phyloP scores from a whole-genome alignment of 1,140 invertebrate genomes.

The Anoplolepis gracilipes region DNA sequence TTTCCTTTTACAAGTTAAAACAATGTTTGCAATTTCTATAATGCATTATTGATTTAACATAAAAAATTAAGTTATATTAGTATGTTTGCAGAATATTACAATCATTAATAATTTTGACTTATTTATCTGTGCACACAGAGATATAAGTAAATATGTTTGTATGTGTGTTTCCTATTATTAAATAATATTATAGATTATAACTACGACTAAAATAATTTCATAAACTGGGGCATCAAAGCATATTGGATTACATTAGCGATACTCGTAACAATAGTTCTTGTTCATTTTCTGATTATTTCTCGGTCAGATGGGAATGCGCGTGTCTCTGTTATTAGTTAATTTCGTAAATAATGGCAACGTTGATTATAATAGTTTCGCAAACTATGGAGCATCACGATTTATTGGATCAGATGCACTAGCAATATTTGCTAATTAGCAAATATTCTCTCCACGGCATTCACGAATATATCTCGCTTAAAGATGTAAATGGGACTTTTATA shows the following conservation, averaged over 20 bases:
- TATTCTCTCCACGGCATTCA: too few species aligned
- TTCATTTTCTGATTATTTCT: conserved; percentile 21
- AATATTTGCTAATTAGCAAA: neutral
- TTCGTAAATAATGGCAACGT: neutral
- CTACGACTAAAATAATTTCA: neutral
- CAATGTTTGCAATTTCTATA: neutral
- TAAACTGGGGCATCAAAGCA: neutral
- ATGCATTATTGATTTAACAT: neutral
- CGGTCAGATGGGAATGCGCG: neutral
- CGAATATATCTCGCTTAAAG: too few species aligned
- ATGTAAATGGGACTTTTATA: too few species aligned
- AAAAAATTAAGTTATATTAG: neutral
- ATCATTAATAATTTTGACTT: neutral
- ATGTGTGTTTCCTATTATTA: conserved; percentile 2
- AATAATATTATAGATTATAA: neutral
- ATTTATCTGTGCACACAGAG: neutral
- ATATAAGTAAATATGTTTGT: neutral
- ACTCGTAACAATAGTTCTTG: neutral
- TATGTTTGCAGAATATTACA: neutral
- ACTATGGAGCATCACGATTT: neutral
- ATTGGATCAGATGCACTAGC: neutral
- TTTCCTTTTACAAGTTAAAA: neutral
- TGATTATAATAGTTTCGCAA: neutral
- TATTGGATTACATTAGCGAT: neutral
- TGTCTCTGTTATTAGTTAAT: conserved; percentile 10